Conservation (phyloP, 2,113 vertebrate species). For the Cervus canadensis region DNA sequence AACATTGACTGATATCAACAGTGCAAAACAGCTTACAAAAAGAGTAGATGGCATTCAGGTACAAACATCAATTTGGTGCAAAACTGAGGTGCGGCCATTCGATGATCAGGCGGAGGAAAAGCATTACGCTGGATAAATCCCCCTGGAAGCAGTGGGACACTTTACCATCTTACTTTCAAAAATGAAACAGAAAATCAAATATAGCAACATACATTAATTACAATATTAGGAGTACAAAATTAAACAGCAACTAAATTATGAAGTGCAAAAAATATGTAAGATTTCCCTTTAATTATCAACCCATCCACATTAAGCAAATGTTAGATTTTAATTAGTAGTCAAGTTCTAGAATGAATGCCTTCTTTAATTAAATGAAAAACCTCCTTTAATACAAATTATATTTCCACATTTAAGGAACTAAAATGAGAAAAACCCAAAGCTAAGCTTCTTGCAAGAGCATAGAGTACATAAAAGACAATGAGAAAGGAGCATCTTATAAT, state of each 20-base stretch:
- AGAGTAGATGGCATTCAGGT: not conserved
- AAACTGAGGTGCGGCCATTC: not conserved
- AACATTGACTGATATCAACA: not conserved
- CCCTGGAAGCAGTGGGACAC: not conserved
- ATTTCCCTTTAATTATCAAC: slow-evolving; percentile 12
- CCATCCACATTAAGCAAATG: slow-evolving; percentile 47
- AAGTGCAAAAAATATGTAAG: not conserved
- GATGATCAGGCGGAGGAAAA: not conserved
- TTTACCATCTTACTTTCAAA: not conserved
- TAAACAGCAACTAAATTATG: slow-evolving; percentile 7
- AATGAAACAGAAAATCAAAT: slow-evolving; percentile 31
- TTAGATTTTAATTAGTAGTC: slow-evolving; percentile 59
- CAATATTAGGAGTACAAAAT: not conserved
- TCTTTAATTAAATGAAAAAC: slow-evolving; percentile 58
- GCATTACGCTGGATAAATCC: not conserved
- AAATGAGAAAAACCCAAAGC: slow-evolving; percentile 4
- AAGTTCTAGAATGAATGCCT: slow-evolving; percentile 33
- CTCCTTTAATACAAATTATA: slow-evolving; percentile 33
- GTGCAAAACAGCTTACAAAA: not conserved
- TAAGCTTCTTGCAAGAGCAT: not conserved
- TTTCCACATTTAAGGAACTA: slow-evolving; percentile 5
- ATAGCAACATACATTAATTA: not conserved
- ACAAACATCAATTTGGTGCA: not conserved
- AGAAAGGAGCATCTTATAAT: not conserved
- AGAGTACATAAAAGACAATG: not conserved